A percentile compares a stretch with the other conserved stretches of the same genome.
Conservation (phyloP, 2,888 invertebrate species). For the Lottia scabra region DNA sequence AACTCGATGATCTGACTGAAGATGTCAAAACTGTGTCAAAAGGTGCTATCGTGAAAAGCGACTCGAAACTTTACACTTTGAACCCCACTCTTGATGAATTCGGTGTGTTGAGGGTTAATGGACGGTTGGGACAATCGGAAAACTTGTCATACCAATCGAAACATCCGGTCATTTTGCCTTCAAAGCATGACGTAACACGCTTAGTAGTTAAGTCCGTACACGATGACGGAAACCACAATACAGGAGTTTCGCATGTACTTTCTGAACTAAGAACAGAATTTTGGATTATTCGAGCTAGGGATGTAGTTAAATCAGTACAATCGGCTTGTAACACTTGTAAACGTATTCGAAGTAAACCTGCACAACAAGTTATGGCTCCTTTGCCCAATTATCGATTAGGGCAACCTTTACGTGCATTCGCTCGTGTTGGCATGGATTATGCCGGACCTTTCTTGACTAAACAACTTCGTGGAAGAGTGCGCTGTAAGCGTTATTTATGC, state of each 20-base stretch:
- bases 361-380: conserved; percentile 21
- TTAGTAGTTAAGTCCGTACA: conserved; percentile 19
- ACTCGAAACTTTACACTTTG: not conserved
- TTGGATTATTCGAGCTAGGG: conserved; percentile 24
- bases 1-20: conserved; percentile 14
- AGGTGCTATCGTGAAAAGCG: not conserved
- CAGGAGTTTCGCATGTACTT: conserved; percentile 24
- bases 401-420: conserved; percentile 19
- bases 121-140: conserved; percentile 17
- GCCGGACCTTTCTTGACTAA: conserved; percentile 25
- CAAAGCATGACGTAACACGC: conserved; percentile 19
- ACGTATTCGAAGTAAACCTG: conserved; percentile 4
- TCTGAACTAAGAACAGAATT: conserved; percentile 13
- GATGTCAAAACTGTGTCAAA: not conserved
- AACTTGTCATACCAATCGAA: conserved; percentile 13
- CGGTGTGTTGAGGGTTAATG: conserved; percentile 13
- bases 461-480: conserved; percentile 21
- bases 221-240: conserved; percentile 8
- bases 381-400: conserved; percentile 20
- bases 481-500: conserved; percentile 28
- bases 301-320: conserved; percentile 18
- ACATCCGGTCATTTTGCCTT: conserved; percentile 22
- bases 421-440: conserved; percentile 19
- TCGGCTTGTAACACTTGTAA: not conserved
- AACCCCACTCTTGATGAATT: conserved; percentile 3